Conservation (phyloP, 2,797 vertebrate species). For the Cossypha dichroa region DNA sequence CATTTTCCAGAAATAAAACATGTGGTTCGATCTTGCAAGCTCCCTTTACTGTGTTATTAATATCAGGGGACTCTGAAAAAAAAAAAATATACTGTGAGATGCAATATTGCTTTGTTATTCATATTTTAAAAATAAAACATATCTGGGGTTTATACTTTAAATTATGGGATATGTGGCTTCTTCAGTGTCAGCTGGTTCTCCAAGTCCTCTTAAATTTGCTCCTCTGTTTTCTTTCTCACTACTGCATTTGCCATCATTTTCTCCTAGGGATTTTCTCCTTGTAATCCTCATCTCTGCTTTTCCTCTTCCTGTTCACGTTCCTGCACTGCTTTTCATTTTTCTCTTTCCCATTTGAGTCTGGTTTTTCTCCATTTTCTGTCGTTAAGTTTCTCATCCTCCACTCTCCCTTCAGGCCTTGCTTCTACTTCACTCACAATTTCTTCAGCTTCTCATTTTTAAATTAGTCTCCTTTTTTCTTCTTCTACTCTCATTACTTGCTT, state of each 20-base stretch:
- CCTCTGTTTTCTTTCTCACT: background rate
- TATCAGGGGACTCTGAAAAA: background rate
- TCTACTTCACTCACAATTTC: background rate
- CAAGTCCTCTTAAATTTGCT: background rate
- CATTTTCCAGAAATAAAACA: background rate
- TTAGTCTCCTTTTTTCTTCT: background rate
- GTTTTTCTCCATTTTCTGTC: background rate
- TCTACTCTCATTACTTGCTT: background rate
- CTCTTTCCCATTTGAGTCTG: background rate
- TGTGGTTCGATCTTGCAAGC: background rate
- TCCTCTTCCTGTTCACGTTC: background rate
- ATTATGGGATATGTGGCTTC: background rate
- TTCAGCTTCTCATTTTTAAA: background rate
- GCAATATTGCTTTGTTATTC: background rate
- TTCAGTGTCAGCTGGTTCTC: background rate
- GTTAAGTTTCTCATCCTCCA: slow-evolving; percentile 25
- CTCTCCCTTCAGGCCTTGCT: background rate
- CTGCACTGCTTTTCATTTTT: background rate
- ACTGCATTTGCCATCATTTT: background rate
- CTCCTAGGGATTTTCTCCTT: background rate
- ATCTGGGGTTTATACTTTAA: background rate
- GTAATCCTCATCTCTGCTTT: background rate
- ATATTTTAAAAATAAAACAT: background rate
- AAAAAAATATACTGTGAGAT: background rate
- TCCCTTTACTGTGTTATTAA: background rate